A percentile compares a stretch with the other conserved stretches of the same genome.
Conservation (phyloP, 2,797 vertebrate species). For the Aldrovandia affinis region DNA sequence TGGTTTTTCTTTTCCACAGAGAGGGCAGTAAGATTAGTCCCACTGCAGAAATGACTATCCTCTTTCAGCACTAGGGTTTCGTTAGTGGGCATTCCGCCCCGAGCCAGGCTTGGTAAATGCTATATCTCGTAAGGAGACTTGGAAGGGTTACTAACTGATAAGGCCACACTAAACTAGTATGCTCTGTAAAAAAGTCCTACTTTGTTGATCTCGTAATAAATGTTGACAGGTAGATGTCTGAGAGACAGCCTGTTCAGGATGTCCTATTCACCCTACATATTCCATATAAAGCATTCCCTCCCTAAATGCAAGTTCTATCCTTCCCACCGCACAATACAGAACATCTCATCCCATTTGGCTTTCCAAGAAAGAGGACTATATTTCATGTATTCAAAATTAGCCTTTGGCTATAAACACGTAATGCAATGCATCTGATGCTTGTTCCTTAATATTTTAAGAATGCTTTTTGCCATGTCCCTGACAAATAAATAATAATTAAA, state of each 20-base stretch:
- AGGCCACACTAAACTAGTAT: neutral
- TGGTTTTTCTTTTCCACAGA: neutral
- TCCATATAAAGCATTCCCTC: neutral
- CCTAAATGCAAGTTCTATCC: no score
- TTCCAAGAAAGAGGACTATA: no score
- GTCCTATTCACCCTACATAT: neutral
- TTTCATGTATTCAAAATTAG: no score
- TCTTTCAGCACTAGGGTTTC: neutral
- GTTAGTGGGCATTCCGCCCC: neutral
- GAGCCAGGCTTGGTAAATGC: neutral
- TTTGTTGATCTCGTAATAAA: neutral
- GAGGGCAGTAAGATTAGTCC: neutral
- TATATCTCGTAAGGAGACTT: neutral
- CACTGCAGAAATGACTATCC: neutral
- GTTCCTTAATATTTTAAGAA: no score
- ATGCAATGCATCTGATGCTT: no score
- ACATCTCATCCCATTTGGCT: no score
- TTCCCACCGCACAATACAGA: no score
- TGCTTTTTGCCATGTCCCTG: no score
- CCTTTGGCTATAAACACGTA: no score
- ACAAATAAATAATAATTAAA: neutral
- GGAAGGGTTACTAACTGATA: neutral
- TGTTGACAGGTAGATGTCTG: neutral
- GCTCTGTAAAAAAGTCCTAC: neutral
- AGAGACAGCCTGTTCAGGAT: neutral